Conservation (phyloP, 2,797 vertebrate genomes). For the Phrynocephalus guinanensis region DNA sequence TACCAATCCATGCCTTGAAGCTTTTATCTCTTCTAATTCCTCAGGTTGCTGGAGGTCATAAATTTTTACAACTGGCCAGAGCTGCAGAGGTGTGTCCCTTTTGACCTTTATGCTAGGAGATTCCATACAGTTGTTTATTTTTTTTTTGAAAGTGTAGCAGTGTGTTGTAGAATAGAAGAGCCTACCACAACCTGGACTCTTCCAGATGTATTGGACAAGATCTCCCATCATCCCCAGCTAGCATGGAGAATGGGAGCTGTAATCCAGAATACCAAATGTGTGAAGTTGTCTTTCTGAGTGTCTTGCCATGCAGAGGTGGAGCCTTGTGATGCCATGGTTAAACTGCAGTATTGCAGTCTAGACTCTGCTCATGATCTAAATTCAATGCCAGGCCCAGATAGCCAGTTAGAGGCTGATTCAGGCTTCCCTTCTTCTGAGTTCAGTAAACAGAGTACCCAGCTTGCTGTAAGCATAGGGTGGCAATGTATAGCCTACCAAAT, state of each 20-base stretch:
- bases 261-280: not conserved
- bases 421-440: too few relatives aligned
- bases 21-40: constrained; percentile 42
- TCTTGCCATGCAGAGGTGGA: not conserved
- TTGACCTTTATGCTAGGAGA: constrained; percentile 22
- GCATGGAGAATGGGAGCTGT: not conserved
- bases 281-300: not conserved
- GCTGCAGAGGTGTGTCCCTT: not conserved
- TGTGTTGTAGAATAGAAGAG: not conserved
- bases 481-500: too few relatives aligned
- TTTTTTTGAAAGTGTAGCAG: not conserved
- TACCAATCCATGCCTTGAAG: constrained; percentile 37
- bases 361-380: too few relatives aligned
- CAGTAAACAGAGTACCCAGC: too few relatives aligned
- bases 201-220: not conserved
- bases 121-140: not conserved
- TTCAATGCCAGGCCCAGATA: too few relatives aligned
- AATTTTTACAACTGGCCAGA: constrained; percentile 40
- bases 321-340: too few relatives aligned
- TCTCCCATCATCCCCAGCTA: not conserved
- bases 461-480: too few relatives aligned
- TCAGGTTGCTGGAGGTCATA: constrained; percentile 13
- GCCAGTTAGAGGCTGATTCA: too few relatives aligned
- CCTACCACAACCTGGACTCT: not conserved
- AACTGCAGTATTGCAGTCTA: too few relatives aligned